Conservation (phyloP, 2,797 vertebrate species). For the Pipistrellus pipistrellus region DNA sequence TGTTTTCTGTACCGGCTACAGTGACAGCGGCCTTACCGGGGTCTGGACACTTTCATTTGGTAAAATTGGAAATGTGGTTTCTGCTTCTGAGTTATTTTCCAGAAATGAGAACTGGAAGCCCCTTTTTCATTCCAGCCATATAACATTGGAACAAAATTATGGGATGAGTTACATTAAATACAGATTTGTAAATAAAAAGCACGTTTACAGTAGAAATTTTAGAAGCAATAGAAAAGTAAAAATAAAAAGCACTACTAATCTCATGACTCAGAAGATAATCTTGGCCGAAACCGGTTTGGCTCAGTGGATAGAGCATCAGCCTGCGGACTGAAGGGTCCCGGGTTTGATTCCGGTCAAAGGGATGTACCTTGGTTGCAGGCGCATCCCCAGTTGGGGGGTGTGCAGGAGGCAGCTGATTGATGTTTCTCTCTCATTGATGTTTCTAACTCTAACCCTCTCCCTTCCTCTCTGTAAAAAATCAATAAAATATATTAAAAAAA, state of each 20-base stretch:
- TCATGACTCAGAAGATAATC: neutral
- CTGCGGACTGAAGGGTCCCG: too few relatives aligned
- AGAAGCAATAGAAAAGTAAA: conserved; percentile 10
- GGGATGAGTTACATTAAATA: neutral
- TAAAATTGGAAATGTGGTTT: conserved; percentile 58
- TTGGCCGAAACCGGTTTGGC: too few relatives aligned
- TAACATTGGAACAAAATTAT: conserved; percentile 11
- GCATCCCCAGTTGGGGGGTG: too few relatives aligned
- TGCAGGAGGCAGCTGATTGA: too few relatives aligned
- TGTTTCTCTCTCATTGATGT: too few relatives aligned
- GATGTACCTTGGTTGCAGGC: too few relatives aligned
- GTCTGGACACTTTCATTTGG: neutral
- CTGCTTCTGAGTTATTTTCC: conserved; percentile 38
- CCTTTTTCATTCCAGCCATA: neutral
- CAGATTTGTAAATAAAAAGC: neutral
- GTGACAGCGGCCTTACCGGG: neutral
- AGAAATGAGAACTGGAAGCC: conserved; percentile 4
- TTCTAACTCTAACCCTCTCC: too few relatives aligned
- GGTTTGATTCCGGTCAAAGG: too few relatives aligned
- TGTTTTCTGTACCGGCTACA: neutral
- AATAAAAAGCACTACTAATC: neutral
- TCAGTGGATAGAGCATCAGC: too few relatives aligned
- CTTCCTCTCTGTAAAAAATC: too few relatives aligned
- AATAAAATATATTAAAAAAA: too few relatives aligned
- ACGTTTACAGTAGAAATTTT: neutral